Base-by-base conservation (phyloP, 2,797 vertebrate genomes). In the Pyrocephalus nanus region DNA sequence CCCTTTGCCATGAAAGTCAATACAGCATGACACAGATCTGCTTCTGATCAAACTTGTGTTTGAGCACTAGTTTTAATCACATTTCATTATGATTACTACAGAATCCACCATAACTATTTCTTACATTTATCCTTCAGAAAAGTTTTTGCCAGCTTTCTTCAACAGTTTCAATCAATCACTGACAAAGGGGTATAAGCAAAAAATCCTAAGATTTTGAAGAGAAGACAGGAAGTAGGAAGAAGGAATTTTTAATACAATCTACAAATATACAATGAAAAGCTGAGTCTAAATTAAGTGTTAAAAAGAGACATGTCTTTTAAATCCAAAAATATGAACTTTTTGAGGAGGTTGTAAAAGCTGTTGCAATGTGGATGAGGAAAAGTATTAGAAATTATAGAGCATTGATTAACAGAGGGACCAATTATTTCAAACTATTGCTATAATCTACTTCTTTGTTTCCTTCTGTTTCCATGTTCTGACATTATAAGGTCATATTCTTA, bases 191-290 rank as follows among this genome's bases (percentile, higher is more conserved):
- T 85, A 73, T 29, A 78, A 85, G 42, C 10, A 88, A 80, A 92
- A 92, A 79, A 42, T 43, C 42, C 48, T 40, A 81, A 80, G 36
- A 83, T 73, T 93, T 84, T 90, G n/a, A 94, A 91, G 14, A 82
- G 47, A 91, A 91, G 60, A 79, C 58, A 85, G 55, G 72, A 92
- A 66, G 55, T 40, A 90, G 29, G 82, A 88, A 94, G 88, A 11
- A 92, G 32, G 20, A 92, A 88, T 60, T 79, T 30, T 96, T 70
- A 93, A 79, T 60, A 60, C 20, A 50, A 73, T 86, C 61, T 73
- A 45, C 73, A 74, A 93, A 83, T 25, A 34, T 48, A 80, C 20
- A 67, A 40, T 18, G 48, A 86, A 74, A 90, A 93, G 4, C 1
- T 15, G 57, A 67, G 8, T 74, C 14, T 42, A 79, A 94, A 79